These are phyloP conservation scores for Dryomyza anilis DNA, from an alignment of 2,888 invertebrate genomes.

Conservation along the genomic window DNA sequence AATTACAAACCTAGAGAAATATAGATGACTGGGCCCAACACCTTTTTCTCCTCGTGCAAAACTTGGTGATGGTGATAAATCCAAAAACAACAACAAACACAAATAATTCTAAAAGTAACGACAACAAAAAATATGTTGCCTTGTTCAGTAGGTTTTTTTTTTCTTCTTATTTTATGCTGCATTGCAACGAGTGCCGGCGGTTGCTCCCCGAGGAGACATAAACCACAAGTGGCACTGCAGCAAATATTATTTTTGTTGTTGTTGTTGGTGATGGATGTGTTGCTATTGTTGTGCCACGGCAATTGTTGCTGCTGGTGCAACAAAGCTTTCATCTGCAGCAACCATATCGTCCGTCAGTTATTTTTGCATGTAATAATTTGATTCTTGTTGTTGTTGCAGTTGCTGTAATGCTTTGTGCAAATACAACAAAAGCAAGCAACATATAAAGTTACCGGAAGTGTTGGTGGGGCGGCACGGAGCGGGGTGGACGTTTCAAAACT, in stretches of 20 bases:
- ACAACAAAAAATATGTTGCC: background rate
- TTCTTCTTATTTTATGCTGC: too few relatives aligned
- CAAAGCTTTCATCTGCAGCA: background rate
- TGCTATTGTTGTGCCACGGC: background rate
- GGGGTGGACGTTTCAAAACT: background rate
- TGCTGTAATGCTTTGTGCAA: background rate
- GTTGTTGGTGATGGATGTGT: background rate
- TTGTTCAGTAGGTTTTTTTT: too few relatives aligned
- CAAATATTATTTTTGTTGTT: background rate
- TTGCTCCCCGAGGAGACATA: conserved; percentile 7
- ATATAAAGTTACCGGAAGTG: background rate
- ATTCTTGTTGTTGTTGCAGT: background rate
- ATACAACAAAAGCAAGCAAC: background rate
- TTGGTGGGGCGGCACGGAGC: background rate
- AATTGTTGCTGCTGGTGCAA: background rate
- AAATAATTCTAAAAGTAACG: background rate
- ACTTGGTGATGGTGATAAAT: too few relatives aligned
- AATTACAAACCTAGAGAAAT: too few relatives aligned
- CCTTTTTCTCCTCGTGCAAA: too few relatives aligned
- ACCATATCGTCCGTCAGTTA: too few relatives aligned
- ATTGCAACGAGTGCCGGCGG: background rate
- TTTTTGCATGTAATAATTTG: background rate
- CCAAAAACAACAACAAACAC: background rate
- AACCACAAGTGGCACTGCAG: conserved; percentile 22
- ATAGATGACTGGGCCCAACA: too few relatives aligned